Conservation (phyloP, 2,888 invertebrate species). For the Cheilosia soror region DNA sequence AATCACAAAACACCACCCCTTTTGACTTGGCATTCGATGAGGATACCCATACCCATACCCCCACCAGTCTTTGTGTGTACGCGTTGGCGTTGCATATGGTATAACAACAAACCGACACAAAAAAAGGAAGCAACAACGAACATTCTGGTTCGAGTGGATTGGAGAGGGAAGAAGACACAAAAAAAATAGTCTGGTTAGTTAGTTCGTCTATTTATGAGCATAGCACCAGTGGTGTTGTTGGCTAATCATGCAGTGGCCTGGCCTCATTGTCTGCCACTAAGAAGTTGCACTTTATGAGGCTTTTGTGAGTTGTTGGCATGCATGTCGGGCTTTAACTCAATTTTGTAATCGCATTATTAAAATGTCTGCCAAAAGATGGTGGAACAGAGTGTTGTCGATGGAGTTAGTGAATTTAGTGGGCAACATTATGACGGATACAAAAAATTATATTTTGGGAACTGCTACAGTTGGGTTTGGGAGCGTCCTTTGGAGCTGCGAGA, state of each 20-base stretch:
- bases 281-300: slow-evolving; percentile 40
- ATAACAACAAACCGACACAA: not conserved
- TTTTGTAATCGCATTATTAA: slow-evolving; percentile 48
- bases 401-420: not conserved
- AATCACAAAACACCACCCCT: not conserved
- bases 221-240: not conserved
- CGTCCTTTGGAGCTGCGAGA: too few relatives aligned
- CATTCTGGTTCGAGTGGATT: slow-evolving; percentile 38
- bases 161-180: not conserved
- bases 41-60: not conserved
- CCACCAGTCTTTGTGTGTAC: not conserved
- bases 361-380: not conserved
- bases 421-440: not conserved
- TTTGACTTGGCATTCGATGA: not conserved
- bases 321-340: slow-evolving; percentile 16
- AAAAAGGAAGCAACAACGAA: slow-evolving; percentile 14
- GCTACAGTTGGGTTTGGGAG: too few relatives aligned
- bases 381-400: not conserved
- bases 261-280: slow-evolving; percentile 37
- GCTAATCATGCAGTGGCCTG: slow-evolving; percentile 44
- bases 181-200: slow-evolving; percentile 10
- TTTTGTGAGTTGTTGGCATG: slow-evolving; percentile 28
- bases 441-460: too few relatives aligned
- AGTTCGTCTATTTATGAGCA: slow-evolving; percentile 11
- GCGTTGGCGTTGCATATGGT: not conserved